Evolutionary conservation across 1,140 invertebrate genomes (phyloP), one percentile per base, ranked within the genome.

Genomic region (Tribolium castaneum): DNA sequence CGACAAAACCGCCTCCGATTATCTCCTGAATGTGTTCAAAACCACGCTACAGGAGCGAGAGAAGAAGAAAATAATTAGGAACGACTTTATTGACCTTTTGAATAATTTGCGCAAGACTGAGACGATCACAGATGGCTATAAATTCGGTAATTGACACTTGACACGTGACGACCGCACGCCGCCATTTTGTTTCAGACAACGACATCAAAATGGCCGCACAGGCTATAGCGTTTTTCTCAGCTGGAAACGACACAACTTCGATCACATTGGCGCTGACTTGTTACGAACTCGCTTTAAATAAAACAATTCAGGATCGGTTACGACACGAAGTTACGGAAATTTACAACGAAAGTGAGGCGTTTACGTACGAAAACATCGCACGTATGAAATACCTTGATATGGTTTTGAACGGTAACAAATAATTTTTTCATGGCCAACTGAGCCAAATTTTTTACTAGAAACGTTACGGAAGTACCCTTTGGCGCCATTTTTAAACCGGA

Each of bases 11-110:
- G 59, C 30, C 9, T 76, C 75, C 0, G 35, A 82, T 1, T 86
- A 85, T 78, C 78, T 86, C 12, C 45, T 59, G 13, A 75, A 73
- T 6, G 79, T 82, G 6, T 82, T 86, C 56, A 82, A 77, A 30
- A 73, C 82, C 0, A 76, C 78, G 10, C 73, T 86, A 0, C 72
- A 81, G 1, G 66, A 86, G 13, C 76, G 87, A 13, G 82, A 86
- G 30, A 78, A 80, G 10, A 82, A 77, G 19, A 80, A 83, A 7
- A 74, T 80, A 6, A 83, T 83, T 6, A 85, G 89, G 71, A 86
- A 88, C 54, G 90, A 91, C 77, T 88, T 91, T 7, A 86, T 90
- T 2, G 89, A 91, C 79, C 81, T 90, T 34, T 62, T 92, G 12
- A 86, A 91, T 34, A 88, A 89, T 25, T 85, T 90, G 75, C 88